Evolutionary conservation across 2,888 invertebrate species (phyloP).

Genomic region (Calameuta filiformis): DNA sequence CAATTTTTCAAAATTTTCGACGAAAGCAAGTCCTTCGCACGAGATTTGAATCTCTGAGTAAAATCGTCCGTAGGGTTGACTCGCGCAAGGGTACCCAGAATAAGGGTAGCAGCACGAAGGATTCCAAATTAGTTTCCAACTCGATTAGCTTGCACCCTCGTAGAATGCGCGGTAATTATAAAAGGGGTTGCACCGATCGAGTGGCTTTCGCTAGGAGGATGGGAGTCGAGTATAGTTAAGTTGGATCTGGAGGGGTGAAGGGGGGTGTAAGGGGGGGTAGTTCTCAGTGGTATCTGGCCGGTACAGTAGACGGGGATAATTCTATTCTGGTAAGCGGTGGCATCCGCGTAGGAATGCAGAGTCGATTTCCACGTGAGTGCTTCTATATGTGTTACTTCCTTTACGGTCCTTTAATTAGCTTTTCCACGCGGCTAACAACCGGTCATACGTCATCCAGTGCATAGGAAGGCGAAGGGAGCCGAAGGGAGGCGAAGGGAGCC

Average conservation of each 20-base stretch:
- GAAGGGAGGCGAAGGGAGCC: no score
- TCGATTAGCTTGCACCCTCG: constrained; percentile 4
- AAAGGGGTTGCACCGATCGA: constrained; percentile 26
- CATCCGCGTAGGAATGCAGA: not conserved
- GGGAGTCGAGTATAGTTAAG: not conserved
- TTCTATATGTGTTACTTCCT: constrained; percentile 38
- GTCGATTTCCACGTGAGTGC: constrained; percentile 3
- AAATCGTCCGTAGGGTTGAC: not conserved
- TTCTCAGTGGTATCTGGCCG: not conserved
- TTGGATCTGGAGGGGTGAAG: not conserved
- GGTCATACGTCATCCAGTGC: not conserved
- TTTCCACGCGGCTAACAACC: constrained; percentile 40
- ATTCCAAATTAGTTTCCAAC: not conserved
- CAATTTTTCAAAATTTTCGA: not conserved
- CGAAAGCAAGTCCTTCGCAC: not conserved
- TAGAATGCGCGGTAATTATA: constrained; percentile 37
- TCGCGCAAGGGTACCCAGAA: not conserved
- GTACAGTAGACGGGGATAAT: not conserved
- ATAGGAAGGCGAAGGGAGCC: not conserved
- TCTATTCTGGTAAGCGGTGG: not conserved
- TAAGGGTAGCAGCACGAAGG: not conserved
- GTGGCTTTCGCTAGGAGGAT: constrained; percentile 15
- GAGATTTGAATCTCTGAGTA: not conserved
- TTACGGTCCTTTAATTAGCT: constrained; percentile 48
- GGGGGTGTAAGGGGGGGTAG: not conserved